Conservation (phyloP, 64 coral and sea anemone species). For the Stichodactyla mertensii region DNA sequence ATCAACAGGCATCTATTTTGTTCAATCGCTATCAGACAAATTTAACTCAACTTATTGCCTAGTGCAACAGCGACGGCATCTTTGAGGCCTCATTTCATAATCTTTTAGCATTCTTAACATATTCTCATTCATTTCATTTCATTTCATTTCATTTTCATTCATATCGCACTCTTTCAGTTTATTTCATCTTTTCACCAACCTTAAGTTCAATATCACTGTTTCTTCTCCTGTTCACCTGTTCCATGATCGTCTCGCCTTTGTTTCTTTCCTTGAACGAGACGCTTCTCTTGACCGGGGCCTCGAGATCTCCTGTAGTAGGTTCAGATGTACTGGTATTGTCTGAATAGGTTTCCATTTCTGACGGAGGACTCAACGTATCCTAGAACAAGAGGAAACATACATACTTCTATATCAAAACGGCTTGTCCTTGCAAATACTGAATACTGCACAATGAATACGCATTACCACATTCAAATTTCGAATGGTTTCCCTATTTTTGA, state of each 20-base stretch:
- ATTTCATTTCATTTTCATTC: neutral
- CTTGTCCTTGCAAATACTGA: too few relatives aligned
- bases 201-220: slow-evolving; percentile 92
- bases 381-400: neutral
- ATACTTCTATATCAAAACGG: neutral
- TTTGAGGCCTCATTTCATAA: too few relatives aligned
- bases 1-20: too few relatives aligned
- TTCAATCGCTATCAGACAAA: too few relatives aligned
- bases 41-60: too few relatives aligned
- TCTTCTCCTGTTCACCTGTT: slow-evolving; percentile 51
- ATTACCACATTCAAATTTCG: too few relatives aligned
- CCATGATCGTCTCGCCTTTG: slow-evolving; percentile 25
- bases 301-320: slow-evolving; percentile 25
- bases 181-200: neutral
- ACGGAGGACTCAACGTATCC: slow-evolving; percentile 75
- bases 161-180: neutral
- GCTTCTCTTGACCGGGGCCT: slow-evolving; percentile 72
- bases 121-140: neutral
- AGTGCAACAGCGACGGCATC: too few relatives aligned
- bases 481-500: too few relatives aligned
- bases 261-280: slow-evolving; percentile 89
- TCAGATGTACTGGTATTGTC: slow-evolving; percentile 73
- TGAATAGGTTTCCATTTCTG: slow-evolving; percentile 79
- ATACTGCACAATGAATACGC: too few relatives aligned
- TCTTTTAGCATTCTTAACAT: neutral